A percentile compares a stretch with the other conserved stretches of the same genome.
Evolutionary conservation across 2,113 vertebrate species (phyloP).

Genomic region (Holacanthus passer): DNA sequence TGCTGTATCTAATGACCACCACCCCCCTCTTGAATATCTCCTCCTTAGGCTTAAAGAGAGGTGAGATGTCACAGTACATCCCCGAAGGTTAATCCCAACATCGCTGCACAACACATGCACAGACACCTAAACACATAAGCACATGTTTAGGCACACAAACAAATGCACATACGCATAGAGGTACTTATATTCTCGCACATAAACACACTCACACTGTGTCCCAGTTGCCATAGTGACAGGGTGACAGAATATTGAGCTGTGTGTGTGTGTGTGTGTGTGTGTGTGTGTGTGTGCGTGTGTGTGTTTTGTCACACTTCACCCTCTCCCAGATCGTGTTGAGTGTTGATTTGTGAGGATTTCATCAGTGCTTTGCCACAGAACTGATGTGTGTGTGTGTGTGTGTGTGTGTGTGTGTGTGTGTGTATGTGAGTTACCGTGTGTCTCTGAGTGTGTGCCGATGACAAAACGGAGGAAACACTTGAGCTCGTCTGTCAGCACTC

Average conservation of each 20-base stretch:
- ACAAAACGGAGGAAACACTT: slow-evolving; percentile 71
- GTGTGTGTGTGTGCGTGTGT: slow-evolving; percentile 25
- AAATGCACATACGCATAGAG: slow-evolving; percentile 4
- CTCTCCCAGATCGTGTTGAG: slow-evolving; percentile 38
- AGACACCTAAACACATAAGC: slow-evolving; percentile 29
- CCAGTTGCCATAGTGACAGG: slow-evolving; percentile 76
- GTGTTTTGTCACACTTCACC: slow-evolving; percentile 56
- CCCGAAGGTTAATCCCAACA: slow-evolving; percentile 47
- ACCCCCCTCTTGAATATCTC: slow-evolving; percentile 29
- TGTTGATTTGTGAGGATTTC: slow-evolving; percentile 69
- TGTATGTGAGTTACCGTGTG: slow-evolving; percentile 3
- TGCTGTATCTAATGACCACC: slow-evolving; percentile 35
- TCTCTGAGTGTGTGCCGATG: slow-evolving; percentile 13
- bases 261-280: slow-evolving; percentile 22
- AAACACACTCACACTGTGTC: slow-evolving; percentile 47
- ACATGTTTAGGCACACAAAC: slow-evolving; percentile 46
- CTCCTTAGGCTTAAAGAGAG: slow-evolving; percentile 12
- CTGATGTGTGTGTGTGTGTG: slow-evolving; percentile 21
- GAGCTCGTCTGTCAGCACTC: slow-evolving; percentile 72
- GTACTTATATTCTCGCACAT: slow-evolving; percentile 39
- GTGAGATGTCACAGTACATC: slow-evolving; percentile 23
- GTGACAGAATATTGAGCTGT: slow-evolving; percentile 65
- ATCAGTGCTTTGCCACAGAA: slow-evolving; percentile 17
- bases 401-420: slow-evolving; percentile 19
- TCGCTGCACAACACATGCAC: slow-evolving; percentile 7